phyloP scores from a whole-genome alignment of 2,888 invertebrate species.

The Spodoptera littoralis region DNA sequence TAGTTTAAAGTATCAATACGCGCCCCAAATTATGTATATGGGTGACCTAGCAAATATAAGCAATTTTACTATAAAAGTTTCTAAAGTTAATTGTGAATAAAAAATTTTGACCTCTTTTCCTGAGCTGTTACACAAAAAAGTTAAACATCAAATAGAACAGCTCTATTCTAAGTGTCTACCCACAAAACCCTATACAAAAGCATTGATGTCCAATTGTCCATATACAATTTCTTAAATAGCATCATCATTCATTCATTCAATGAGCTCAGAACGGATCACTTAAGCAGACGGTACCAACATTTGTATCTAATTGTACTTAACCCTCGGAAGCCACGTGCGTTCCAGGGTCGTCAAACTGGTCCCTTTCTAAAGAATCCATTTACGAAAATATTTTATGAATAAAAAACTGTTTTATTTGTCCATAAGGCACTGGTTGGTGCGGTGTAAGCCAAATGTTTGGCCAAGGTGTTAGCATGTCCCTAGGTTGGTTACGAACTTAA shows the following conservation, averaged over 20 bases:
- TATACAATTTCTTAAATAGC: conserved; percentile 25
- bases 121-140: too few species aligned
- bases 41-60: too few species aligned
- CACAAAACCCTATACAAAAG: conserved; percentile 7
- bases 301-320: conserved; percentile 45
- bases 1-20: too few species aligned
- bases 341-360: conserved; percentile 52
- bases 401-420: conserved; percentile 60
- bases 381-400: conserved; percentile 60
- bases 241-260: conserved; percentile 42
- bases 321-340: conserved; percentile 49
- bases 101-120: too few species aligned
- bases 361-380: conserved; percentile 55
- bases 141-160: too few species aligned
- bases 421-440: conserved; percentile 65
- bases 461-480: conserved; percentile 75
- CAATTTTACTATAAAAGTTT: too few species aligned
- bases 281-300: conserved; percentile 23
- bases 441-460: conserved; percentile 76
- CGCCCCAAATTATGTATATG: too few species aligned
- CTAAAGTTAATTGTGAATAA: too few species aligned
- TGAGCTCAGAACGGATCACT: conserved; percentile 19
- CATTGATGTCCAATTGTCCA: conserved; percentile 7
- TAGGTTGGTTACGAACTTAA: conserved; percentile 68
- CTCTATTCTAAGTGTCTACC: background rate